Evolutionary conservation across 64 coral and sea anemone genomes (phyloP).

Genomic region (Pocillopora damicornis): DNA sequence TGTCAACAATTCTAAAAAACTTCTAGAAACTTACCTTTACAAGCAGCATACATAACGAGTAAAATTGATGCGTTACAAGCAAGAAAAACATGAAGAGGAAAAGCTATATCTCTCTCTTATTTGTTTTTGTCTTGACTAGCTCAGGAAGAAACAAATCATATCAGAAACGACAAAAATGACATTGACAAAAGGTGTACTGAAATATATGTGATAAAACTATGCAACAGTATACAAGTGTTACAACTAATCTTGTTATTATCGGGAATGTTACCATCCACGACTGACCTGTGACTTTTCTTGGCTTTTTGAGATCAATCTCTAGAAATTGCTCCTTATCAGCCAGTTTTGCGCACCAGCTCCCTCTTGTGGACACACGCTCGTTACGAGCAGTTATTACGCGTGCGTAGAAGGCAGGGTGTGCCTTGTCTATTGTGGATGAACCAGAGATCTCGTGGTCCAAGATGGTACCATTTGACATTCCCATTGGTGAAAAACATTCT

Average conservation of each 20-base stretch:
- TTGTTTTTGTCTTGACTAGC: too few relatives aligned
- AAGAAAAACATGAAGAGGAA: too few relatives aligned
- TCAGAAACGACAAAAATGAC: too few relatives aligned
- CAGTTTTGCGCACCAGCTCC: conserved; percentile 72
- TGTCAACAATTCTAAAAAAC: too few relatives aligned
- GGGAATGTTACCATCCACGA: not conserved
- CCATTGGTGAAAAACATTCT: conserved; percentile 88
- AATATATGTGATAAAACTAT: not conserved
- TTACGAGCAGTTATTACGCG: conserved; percentile 48
- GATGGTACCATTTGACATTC: conserved; percentile 78
- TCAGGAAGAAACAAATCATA: too few relatives aligned
- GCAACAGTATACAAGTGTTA: not conserved
- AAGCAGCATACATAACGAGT: too few relatives aligned
- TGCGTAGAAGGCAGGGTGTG: conserved; percentile 49
- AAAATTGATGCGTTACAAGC: too few relatives aligned
- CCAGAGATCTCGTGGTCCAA: conserved; percentile 67
- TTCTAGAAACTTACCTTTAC: too few relatives aligned
- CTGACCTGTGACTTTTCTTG: conserved; percentile 82
- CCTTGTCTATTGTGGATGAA: conserved; percentile 63
- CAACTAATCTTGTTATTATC: too few relatives aligned
- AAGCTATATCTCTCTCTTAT: too few relatives aligned
- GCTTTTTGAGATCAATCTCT: conserved; percentile 78
- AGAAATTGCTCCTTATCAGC: conserved; percentile 58
- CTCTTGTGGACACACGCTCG: conserved; percentile 37
- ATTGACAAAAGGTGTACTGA: too few relatives aligned